Evolutionary conservation across 2,797 vertebrate genomes (phyloP), one percentile per base, ranked within the genome.

Genomic region (Astyanax mexicanus): DNA sequence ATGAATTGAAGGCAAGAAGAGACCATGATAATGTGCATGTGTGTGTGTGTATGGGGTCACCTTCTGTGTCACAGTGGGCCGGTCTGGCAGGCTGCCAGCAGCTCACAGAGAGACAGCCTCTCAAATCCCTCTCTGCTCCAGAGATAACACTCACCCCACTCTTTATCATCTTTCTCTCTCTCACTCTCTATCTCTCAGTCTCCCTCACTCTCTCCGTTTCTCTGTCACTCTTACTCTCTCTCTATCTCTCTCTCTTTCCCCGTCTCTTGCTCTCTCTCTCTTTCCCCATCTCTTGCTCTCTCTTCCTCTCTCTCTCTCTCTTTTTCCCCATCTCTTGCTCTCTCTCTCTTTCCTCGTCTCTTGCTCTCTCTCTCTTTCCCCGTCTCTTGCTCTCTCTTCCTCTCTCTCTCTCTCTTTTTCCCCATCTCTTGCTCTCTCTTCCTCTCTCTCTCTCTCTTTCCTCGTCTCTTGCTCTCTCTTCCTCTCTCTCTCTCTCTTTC

Each of bases 41-140:
- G 62, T 66, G 27, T 73, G 29, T 27, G 49, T 66, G 60, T 47
- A 13, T 19, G 21, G 49, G 72, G 57, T 13, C 55, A 61, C 55
- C 62, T 65, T 65, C 12, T 25, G 38, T 45, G 40, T 65, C 40
- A 44, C 62, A 45, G 21, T 42, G 38, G 38, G 13, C 38, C 38
- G 6, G 40, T 65, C 19, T 65, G 62, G 62, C 19, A 15, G 23
- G 23, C 12, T 23, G 62, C 62, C 62, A 65, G 21, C 40, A 45
- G 38, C 40, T 42, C n/a, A 55, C 19, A 42, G 21, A 65, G 38
- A 64, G 23, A 65, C 11, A 65, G 62, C 23, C 3, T 40, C 61
- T 42, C 38, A 45, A 65, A 65, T 65, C 62, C 40, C 62, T 65
- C 40, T 27, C 19, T 55, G 72, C 12, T 38, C 23, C 29, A 73